Evolutionary conservation across 2,113 vertebrate species (phyloP).

Genomic region (Spea multiplicata): DNA sequence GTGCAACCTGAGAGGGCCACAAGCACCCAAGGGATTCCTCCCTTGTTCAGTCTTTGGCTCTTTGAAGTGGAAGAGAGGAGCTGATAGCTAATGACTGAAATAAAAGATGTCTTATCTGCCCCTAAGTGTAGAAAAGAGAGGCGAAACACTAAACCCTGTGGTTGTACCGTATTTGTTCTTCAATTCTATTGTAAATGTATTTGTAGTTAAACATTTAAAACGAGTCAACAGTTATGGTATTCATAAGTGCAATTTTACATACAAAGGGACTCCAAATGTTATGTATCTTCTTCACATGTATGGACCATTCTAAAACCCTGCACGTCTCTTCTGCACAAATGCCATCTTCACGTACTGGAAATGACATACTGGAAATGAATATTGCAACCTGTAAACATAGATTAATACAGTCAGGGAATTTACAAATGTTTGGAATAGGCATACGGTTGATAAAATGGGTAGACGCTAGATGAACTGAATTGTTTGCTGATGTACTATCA

Average conservation of each 20-base stretch:
- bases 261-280: neutral
- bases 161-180: conserved; percentile 12
- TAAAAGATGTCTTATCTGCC: conserved; percentile 42
- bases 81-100: conserved; percentile 42
- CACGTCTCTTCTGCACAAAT: no score
- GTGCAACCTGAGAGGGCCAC: conserved; percentile 38
- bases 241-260: neutral
- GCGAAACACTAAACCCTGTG: conserved; percentile 22
- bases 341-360: no score
- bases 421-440: no score
- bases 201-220: neutral
- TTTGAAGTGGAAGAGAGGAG: conserved; percentile 38
- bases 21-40: conserved; percentile 26
- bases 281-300: neutral
- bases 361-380: no score
- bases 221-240: neutral
- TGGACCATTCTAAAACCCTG: no score
- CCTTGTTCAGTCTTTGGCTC: conserved; percentile 25
- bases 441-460: no score
- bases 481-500: no score
- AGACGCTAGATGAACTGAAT: no score
- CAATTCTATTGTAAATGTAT: conserved; percentile 20
- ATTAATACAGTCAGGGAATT: no score
- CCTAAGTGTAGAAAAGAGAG: conserved; percentile 10
- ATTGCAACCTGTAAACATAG: no score